Conservation (phyloP, 2,888 invertebrate species). For the Tiliacea citrago region DNA sequence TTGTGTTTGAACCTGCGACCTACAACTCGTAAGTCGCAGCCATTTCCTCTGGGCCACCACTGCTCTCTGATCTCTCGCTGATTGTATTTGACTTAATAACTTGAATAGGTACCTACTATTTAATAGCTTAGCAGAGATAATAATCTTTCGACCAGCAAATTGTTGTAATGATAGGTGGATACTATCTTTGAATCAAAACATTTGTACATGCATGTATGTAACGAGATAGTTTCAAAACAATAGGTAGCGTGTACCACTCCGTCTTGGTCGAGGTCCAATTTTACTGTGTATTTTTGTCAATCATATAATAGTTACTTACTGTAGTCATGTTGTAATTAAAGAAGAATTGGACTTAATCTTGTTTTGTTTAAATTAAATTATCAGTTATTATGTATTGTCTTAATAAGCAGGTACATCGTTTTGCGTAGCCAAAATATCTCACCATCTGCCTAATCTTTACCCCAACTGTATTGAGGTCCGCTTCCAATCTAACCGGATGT, state of each 20-base stretch:
- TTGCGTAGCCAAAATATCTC: background rate
- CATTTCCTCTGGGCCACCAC: too few species aligned
- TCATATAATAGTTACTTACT: background rate
- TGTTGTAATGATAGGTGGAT: slow-evolving; percentile 21
- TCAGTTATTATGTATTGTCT: background rate
- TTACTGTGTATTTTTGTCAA: background rate
- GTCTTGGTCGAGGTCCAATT: background rate
- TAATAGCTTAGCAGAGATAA: slow-evolving; percentile 21
- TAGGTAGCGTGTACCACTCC: background rate
- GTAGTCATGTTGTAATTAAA: too few species aligned
- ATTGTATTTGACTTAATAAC: background rate
- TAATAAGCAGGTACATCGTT: background rate
- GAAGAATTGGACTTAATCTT: too few species aligned
- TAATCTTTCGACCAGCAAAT: slow-evolving; percentile 21
- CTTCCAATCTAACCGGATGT: background rate
- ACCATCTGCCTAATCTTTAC: background rate
- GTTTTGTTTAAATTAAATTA: background rate
- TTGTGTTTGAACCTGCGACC: too few species aligned
- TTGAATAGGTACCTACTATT: slow-evolving; percentile 17
- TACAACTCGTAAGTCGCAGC: too few species aligned
- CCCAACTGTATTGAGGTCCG: background rate
- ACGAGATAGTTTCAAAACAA: slow-evolving; percentile 37
- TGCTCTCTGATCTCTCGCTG: too few species aligned
- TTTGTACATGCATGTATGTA: slow-evolving; percentile 4
- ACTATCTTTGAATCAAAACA: slow-evolving; percentile 26